phyloP scores from a whole-genome alignment of 2,113 vertebrate genomes.

The Butastur rufipennis region DNA sequence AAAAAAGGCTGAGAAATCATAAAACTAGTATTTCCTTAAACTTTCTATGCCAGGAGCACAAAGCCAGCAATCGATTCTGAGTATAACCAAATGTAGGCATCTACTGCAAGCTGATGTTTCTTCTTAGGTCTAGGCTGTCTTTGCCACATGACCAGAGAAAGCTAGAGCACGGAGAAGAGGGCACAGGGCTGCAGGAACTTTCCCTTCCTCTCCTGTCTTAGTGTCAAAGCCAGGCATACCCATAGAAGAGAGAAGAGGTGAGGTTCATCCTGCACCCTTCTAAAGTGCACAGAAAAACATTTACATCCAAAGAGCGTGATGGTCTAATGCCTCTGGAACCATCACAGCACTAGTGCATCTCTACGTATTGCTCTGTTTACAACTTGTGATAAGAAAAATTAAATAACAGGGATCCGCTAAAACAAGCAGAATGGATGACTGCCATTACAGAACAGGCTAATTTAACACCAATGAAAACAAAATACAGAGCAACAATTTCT shows the following conservation, averaged over 20 bases:
- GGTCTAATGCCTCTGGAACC: background rate
- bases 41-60: background rate
- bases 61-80: background rate
- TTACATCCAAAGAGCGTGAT: background rate
- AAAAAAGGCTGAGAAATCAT: background rate
- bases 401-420: background rate
- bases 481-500: constrained; percentile 30
- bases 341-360: background rate
- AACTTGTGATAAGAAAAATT: background rate
- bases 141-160: background rate
- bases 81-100: background rate
- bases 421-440: background rate
- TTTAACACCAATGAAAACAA: constrained; percentile 28
- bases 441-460: background rate
- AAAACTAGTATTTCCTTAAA: background rate
- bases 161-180: background rate
- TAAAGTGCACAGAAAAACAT: background rate
- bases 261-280: background rate
- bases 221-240: background rate
- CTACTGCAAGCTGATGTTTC: background rate
- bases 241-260: background rate
- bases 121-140: background rate
- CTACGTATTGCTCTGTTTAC: background rate
- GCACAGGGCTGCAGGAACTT: background rate
- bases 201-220: background rate